Base-by-base conservation (phyloP, 2,888 invertebrate species). In the Apodemia duryi region DNA sequence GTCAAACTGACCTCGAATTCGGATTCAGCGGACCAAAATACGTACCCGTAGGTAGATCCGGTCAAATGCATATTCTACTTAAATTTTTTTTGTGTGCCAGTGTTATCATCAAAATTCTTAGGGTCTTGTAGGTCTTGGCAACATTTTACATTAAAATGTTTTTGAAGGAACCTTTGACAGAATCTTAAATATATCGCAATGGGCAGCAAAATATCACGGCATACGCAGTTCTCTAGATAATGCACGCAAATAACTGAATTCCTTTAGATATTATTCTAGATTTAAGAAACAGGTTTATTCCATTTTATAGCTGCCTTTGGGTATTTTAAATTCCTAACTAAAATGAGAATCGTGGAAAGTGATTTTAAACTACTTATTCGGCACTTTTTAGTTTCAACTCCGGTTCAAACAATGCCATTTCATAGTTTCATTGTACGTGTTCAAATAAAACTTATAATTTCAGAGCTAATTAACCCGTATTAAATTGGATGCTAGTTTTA, bases 281-380 rank as follows among this genome's bases (percentile, higher is more conserved):
- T 46, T 43, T 11, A 43, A 43, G 46, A 13, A 46, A 54, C 29
- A 9, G 32, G 4, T 57, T 57, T 57, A 57, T 57, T 57, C 32
- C n/a, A 29, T 54, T 54, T 28, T 11, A 32, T 11, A 57, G 57
- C 57, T 57, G 57, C 32, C 32, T 28, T 10, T 29, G 57, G 57
- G 29, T 11, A 32, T 57, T 57, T 32, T 57, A 32, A 57, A 57
- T 57, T 57, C 32, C 57, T 11, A 57, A 11, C 57, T 57, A 57
- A 57, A 57, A 57, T 57, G 57, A 57, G 57, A 10, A 29, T 57
- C 57, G 57, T 57, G 32, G 57, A 57, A 57, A 57, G 5, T 57
- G 13, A 32, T 57, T 57, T 32, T 13, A 32, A 57, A 57, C 57
- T 57, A 57, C 57, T 57, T 57, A 57, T 57, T 57, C 32, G 29